Evolutionary conservation across 2,888 invertebrate species (phyloP), one percentile per base, ranked within the genome.

Genomic region (Alcis repandata): DNA sequence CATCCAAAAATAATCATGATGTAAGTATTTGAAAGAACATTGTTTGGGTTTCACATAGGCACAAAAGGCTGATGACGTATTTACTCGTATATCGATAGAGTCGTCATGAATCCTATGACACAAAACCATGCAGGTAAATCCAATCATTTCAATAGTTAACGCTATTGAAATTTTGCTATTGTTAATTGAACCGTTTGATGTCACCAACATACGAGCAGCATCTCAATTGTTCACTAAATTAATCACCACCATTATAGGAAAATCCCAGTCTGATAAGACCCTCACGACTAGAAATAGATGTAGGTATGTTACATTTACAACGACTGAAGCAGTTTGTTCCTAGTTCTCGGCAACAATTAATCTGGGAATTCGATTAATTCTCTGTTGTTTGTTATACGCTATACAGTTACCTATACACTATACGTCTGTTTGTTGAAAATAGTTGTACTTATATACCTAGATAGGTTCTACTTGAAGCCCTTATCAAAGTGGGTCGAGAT

Each of bases 401-500:
- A n/a, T n/a, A n/a, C n/a, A n/a, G n/a, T n/a, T n/a, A n/a, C n/a
- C n/a, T n/a, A n/a, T n/a, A n/a, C n/a, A 66, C 57, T 27, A 3
- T 69, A 59, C 70, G 73, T 70, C 76, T 84, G 84, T 85, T 85
- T 84, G 82, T 77, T 78, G 80, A 80, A 82, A 77, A 78, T 74
- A 77, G 79, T 76, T 56, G 2, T 56, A 56, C 45, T 19, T 43
- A 17, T 41, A 41, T 2, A 10, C 27, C 27, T 27, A 48, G 43
- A 3, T 51, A 51, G 51, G 51, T 38, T 36, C 36, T 51, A 36
- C 51, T 51, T 38, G 51, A 33, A 63, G 70, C 63, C 83, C 81
- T 91, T 91, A 92, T 92, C 91, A 87, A 91, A 79, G 79, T 90
- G 72, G 91, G 91, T 87, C 90, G 85, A 79, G 77, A 79, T 78